Evolutionary conservation across 2,888 invertebrate species (phyloP).

Genomic region (Gonocerus acuteangulatus): DNA sequence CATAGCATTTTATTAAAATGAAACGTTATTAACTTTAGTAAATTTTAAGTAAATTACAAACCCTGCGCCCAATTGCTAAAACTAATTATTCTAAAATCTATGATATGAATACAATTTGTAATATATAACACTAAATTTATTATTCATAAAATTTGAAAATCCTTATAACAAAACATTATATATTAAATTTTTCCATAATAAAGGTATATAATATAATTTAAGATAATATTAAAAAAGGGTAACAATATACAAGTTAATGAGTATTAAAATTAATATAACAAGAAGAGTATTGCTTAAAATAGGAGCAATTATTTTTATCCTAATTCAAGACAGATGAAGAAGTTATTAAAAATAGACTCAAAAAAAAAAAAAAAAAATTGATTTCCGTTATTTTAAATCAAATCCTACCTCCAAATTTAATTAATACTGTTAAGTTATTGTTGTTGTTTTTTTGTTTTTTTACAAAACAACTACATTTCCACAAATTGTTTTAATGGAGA

Average conservation of each 20-base stretch:
- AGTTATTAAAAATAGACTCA: no score
- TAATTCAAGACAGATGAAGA: no score
- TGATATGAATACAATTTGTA: constrained; percentile 23
- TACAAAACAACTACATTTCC: no score
- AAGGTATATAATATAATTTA: constrained; percentile 3
- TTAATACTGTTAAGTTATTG: no score
- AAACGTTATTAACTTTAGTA: no score
- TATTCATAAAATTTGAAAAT: constrained; percentile 10
- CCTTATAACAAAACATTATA: constrained; percentile 7
- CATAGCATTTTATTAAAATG: no score
- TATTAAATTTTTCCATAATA: constrained; percentile 4
- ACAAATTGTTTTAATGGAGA: no score
- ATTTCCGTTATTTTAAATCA: neutral
- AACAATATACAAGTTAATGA: constrained; percentile 1
- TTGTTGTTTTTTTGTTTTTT: no score
- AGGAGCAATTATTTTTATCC: neutral
- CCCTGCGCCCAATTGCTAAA: constrained; percentile 22
- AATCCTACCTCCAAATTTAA: constrained; percentile 1
- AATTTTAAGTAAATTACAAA: constrained; percentile 9
- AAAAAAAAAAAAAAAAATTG: no score
- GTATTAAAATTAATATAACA: neutral
- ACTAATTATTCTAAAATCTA: constrained; percentile 18
- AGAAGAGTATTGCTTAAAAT: constrained; percentile 12
- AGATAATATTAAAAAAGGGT: constrained; percentile 4
- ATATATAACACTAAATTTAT: neutral